A percentile compares a stretch with the other conserved stretches of the same genome.
These are phyloP conservation scores for Vollenhovia emeryi DNA, from an alignment of 1,140 invertebrate species.

Conservation along the genomic window DNA sequence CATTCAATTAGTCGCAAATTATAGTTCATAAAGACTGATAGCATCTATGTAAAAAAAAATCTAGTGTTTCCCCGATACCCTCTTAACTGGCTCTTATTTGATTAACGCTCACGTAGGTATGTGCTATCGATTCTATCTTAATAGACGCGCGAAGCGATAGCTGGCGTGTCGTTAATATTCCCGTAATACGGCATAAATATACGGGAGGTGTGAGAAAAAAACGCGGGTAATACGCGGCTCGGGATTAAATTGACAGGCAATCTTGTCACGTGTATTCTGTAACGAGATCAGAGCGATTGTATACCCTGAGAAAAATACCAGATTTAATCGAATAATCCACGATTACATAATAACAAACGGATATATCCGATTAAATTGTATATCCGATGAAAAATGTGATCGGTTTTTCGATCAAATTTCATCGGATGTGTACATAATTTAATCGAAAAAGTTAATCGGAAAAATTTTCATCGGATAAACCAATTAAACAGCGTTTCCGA, in stretches of 20 bases:
- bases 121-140: constrained; percentile 40
- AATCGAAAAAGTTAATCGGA: too few relatives aligned
- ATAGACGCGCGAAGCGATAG: constrained; percentile 43
- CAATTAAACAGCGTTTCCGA: too few relatives aligned
- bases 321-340: too few relatives aligned
- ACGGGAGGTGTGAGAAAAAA: constrained; percentile 50
- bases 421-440: too few relatives aligned
- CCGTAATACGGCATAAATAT: constrained; percentile 57
- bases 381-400: too few relatives aligned
- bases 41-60: not conserved
- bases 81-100: constrained; percentile 36
- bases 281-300: not conserved
- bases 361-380: too few relatives aligned
- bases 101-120: constrained; percentile 52
- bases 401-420: too few relatives aligned
- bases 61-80: not conserved
- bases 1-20: constrained; percentile 20
- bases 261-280: constrained; percentile 12
- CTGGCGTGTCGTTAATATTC: constrained; percentile 65
- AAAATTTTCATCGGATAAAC: too few relatives aligned
- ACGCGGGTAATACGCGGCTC: constrained; percentile 42
- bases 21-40: constrained; percentile 1
- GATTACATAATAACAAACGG: too few relatives aligned
- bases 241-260: constrained; percentile 61
- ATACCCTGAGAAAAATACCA: too few relatives aligned